Percentiles rank a stretch among this genome's conserved stretches.
These are phyloP conservation scores for Dendrocopos noguchii DNA, from an alignment of 2,113 vertebrate genomes.

Conservation along the genomic window DNA sequence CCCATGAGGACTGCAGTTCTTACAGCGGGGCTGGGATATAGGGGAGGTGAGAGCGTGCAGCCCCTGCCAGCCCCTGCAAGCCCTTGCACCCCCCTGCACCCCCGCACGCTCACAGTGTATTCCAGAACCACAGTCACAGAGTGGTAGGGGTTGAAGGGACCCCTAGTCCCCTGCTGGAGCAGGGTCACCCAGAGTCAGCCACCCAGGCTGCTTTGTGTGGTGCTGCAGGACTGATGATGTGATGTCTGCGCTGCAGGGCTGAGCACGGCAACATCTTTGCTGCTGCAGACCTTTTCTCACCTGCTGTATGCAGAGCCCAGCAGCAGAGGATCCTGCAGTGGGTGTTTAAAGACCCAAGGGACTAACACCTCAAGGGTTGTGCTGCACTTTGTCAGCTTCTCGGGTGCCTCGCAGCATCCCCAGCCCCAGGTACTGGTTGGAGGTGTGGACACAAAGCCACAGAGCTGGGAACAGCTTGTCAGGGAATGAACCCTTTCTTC, in stretches of 20 bases:
- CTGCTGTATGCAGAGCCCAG: neutral
- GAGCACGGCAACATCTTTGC: neutral
- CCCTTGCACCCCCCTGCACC: rapidly evolving
- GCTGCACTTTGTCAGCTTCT: neutral
- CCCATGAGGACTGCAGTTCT: neutral
- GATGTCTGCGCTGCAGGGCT: neutral
- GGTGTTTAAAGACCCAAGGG: rapidly evolving
- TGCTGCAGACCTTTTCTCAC: neutral
- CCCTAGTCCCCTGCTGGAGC: no score
- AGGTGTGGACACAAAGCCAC: neutral
- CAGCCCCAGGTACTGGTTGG: rapidly evolving
- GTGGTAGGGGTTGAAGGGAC: no score
- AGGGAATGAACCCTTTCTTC: neutral
- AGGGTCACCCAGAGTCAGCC: no score
- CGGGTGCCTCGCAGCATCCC: neutral
- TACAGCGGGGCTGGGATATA: neutral
- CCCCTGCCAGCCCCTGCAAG: no score
- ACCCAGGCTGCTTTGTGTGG: neutral
- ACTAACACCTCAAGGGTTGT: neutral
- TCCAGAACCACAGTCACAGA: no score
- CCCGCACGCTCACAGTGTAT: neutral
- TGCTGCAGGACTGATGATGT: neutral
- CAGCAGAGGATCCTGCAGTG: neutral
- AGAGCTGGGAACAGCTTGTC: neutral
- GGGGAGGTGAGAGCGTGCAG: neutral